Percentiles rank a stretch among this genome's conserved stretches.
Evolutionary conservation across 2,797 vertebrate species (phyloP).

Genomic region (Tenualosa thibaudeaui): DNA sequence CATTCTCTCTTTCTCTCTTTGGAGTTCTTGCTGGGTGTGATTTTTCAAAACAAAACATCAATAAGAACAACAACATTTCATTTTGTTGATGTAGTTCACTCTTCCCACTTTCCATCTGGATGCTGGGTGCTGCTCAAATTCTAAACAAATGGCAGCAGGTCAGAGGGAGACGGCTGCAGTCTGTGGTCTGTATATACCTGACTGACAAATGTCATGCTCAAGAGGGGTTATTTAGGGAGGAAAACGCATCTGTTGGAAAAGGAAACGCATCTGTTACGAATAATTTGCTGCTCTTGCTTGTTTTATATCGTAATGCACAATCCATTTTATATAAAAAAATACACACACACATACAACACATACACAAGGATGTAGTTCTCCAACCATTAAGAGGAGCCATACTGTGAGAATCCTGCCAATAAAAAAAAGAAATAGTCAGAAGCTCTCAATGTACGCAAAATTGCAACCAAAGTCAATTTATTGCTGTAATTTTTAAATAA

Average conservation of each 20-base stretch:
- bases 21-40: constrained; percentile 8
- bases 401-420: constrained; percentile 84
- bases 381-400: constrained; percentile 85
- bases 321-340: background rate
- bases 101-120: background rate
- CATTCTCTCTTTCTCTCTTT: background rate
- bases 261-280: constrained; percentile 78
- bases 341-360: background rate
- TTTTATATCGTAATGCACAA: constrained; percentile 49
- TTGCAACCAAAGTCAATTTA: constrained; percentile 90
- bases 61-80: constrained; percentile 30
- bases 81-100: background rate
- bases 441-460: constrained; percentile 89
- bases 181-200: constrained; percentile 38
- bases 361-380: constrained; percentile 65
- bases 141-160: constrained; percentile 40
- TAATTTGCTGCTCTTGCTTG: constrained; percentile 87
- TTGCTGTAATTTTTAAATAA: constrained; percentile 92
- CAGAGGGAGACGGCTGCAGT: constrained; percentile 18
- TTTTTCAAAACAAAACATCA: constrained; percentile 20
- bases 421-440: constrained; percentile 81
- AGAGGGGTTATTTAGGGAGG: constrained; percentile 37
- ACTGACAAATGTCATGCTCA: constrained; percentile 45
- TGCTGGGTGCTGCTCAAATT: constrained; percentile 27
- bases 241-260: too few species aligned